Conservation (phyloP, 2,888 invertebrate genomes). For the Eupithecia subumbrata region DNA sequence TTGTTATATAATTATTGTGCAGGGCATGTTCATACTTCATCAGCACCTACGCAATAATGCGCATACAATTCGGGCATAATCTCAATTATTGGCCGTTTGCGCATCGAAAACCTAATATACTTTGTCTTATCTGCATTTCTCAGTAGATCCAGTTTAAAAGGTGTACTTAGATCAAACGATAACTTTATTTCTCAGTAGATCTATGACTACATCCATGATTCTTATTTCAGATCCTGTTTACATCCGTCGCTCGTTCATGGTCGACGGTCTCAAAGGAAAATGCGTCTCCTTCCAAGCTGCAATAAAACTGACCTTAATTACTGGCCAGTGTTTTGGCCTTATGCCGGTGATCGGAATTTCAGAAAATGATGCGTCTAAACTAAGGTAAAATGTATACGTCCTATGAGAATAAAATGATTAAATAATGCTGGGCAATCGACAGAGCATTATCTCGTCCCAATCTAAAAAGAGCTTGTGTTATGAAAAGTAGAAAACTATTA, state of each 20-base stretch:
- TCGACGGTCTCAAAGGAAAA: slow-evolving; percentile 39
- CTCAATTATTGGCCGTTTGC: no score
- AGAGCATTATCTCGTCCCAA: neutral
- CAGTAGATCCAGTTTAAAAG: no score
- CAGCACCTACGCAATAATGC: no score
- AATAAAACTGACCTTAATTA: slow-evolving; percentile 55
- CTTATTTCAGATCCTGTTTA: slow-evolving; percentile 49
- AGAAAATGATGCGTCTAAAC: slow-evolving; percentile 55
- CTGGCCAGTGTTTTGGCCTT: slow-evolving; percentile 66
- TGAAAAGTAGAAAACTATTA: no score
- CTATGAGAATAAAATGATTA: neutral
- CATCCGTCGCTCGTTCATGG: slow-evolving; percentile 32
- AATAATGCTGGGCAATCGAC: neutral
- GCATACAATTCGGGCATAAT: neutral
- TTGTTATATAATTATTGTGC: no score
- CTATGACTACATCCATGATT: no score
- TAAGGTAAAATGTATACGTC: slow-evolving; percentile 49
- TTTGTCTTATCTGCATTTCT: no score
- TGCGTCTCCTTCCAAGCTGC: slow-evolving; percentile 59
- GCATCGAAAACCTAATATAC: no score
- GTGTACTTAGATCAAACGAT: no score
- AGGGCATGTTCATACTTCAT: no score
- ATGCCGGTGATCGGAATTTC: slow-evolving; percentile 62
- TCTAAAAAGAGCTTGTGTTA: neutral
- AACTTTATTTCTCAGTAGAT: no score